phyloP scores from a whole-genome alignment of 2,113 vertebrate genomes.

The Dermatemys mawii region DNA sequence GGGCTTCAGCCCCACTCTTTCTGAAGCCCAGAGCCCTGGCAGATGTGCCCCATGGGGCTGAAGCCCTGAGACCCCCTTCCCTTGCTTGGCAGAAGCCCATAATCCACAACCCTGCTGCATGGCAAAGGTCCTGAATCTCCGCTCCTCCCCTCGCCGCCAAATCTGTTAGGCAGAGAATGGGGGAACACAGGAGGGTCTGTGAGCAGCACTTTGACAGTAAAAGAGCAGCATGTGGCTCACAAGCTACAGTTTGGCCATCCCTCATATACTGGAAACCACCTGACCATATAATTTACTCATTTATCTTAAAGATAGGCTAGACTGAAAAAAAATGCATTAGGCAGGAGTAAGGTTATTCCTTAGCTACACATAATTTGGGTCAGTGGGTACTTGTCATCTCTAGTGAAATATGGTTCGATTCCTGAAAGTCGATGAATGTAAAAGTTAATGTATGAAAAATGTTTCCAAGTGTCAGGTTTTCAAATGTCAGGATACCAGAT shows the following conservation, averaged over 20 bases:
- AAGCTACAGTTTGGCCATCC: too few species aligned
- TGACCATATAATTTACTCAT: not conserved
- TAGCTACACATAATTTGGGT: rapidly evolving
- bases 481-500: not conserved
- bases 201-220: not conserved
- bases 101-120: too few species aligned
- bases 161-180: too few species aligned
- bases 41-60: too few species aligned
- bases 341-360: not conserved
- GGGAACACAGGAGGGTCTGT: not conserved
- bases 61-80: too few species aligned
- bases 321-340: not conserved
- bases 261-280: not conserved
- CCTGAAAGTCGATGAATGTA: not conserved
- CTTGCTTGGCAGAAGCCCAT: too few species aligned
- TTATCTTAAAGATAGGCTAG: not conserved
- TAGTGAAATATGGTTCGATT: not conserved
- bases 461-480: rapidly evolving
- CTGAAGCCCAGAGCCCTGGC: too few species aligned
- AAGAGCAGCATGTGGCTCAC: too few species aligned
- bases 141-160: too few species aligned
- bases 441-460: rapidly evolving
- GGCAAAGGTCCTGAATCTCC: too few species aligned
- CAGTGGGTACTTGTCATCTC: not conserved
- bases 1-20: too few species aligned